Conservation (phyloP, 2,888 invertebrate genomes). For the Frankliniella intonsa region DNA sequence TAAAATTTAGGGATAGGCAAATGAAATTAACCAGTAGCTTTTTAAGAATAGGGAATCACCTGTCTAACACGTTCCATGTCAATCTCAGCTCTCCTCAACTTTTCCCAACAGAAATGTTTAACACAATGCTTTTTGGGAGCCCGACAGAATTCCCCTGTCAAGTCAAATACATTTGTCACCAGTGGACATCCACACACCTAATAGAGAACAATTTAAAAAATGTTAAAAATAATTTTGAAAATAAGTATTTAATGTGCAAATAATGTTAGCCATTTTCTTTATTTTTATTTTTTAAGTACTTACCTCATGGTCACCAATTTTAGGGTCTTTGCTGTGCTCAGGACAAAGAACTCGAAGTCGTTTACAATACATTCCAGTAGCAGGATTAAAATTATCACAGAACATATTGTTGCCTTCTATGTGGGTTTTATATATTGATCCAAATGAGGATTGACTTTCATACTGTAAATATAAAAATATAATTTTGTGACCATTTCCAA, state of each 20-base stretch:
- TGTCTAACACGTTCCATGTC: constrained; percentile 75
- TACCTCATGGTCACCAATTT: constrained; percentile 71
- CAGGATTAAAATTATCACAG: constrained; percentile 90
- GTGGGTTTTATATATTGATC: constrained; percentile 87
- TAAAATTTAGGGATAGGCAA: not conserved
- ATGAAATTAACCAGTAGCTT: not conserved
- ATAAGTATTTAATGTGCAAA: not conserved
- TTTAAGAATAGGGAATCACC: constrained; percentile 42
- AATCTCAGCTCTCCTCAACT: constrained; percentile 86
- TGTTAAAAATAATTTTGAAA: constrained; percentile 11
- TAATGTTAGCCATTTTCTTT: not conserved
- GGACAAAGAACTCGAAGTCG: constrained; percentile 91
- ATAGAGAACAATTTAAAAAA: not conserved
- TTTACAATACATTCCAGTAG: constrained; percentile 91
- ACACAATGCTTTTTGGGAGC: constrained; percentile 86
- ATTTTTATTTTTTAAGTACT: not conserved
- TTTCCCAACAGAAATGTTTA: constrained; percentile 94
- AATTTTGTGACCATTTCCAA: constrained; percentile 22
- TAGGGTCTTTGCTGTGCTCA: constrained; percentile 92
- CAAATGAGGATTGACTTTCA: constrained; percentile 95
- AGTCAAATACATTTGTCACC: constrained; percentile 75
- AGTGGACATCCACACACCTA: constrained; percentile 90
- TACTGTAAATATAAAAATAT: constrained; percentile 53
- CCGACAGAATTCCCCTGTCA: constrained; percentile 80
- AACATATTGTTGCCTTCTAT: constrained; percentile 97